phyloP scores from a whole-genome alignment of 1,140 invertebrate genomes.

The Drosophila novamexicana region DNA sequence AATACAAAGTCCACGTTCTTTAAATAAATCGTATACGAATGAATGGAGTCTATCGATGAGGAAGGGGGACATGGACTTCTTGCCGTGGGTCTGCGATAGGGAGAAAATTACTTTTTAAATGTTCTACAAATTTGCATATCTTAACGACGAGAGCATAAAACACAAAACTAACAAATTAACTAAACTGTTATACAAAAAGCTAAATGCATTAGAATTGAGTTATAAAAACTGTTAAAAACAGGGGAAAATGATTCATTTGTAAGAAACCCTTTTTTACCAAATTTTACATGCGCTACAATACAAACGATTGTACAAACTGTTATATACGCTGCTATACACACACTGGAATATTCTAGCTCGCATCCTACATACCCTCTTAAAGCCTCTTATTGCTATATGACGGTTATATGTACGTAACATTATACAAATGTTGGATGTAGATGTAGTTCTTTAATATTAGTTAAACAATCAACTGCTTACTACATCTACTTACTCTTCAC shows the following conservation, averaged over 20 bases:
- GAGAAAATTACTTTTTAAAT: slow-evolving; percentile 7
- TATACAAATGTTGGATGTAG: too few species aligned
- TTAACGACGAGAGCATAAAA: not conserved
- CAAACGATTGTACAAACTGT: slow-evolving; percentile 1
- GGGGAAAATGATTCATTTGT: too few species aligned
- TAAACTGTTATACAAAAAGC: slow-evolving; percentile 3
- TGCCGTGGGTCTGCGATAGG: slow-evolving; percentile 5
- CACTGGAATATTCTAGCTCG: too few species aligned
- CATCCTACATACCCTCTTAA: too few species aligned
- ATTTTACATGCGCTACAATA: not conserved
- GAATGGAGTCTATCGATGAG: slow-evolving; percentile 28
- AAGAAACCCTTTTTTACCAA: too few species aligned
- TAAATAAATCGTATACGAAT: slow-evolving; percentile 68
- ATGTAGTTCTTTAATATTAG: not conserved
- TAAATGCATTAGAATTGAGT: too few species aligned
- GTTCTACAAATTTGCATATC: slow-evolving; percentile 1
- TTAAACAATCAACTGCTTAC: not conserved
- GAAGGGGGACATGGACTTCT: slow-evolving; percentile 1
- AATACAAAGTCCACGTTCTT: slow-evolving; percentile 61
- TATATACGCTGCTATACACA: not conserved
- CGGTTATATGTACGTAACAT: too few species aligned
- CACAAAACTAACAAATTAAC: not conserved
- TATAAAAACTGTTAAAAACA: not conserved
- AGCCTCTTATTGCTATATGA: too few species aligned
- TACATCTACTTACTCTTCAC: not conserved